phyloP scores from a whole-genome alignment of 1,140 invertebrate species.

The Philotrypesis tridentata region DNA sequence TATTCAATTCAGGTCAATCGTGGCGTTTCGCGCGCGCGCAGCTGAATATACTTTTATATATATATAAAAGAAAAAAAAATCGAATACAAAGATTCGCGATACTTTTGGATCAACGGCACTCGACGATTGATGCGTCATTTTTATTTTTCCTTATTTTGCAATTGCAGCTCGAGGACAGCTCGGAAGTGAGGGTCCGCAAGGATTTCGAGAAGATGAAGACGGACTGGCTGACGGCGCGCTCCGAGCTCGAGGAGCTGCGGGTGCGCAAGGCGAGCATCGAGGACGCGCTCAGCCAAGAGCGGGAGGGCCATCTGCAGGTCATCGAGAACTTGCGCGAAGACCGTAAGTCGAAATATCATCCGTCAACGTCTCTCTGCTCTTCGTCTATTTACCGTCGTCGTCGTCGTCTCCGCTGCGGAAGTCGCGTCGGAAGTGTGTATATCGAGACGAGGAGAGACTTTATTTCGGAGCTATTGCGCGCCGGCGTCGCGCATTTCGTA shows the following conservation, averaged over 20 bases:
- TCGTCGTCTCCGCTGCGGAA: background rate
- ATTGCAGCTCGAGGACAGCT: constrained; percentile 5
- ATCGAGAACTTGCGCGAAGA: constrained; percentile 65
- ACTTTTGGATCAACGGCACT: no score
- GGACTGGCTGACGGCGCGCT: constrained; percentile 71
- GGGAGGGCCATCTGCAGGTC: constrained; percentile 63
- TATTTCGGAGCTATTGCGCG: background rate
- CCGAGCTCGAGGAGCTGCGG: constrained; percentile 74
- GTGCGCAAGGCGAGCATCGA: constrained; percentile 73
- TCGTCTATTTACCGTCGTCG: background rate
- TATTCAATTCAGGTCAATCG: background rate
- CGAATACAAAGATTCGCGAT: no score
- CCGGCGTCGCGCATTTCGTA: background rate
- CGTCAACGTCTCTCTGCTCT: background rate
- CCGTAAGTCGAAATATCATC: constrained; percentile 55
- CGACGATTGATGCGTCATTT: no score
- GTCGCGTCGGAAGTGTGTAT: background rate
- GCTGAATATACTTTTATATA: no score
- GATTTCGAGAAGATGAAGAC: constrained; percentile 72
- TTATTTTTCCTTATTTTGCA: background rate
- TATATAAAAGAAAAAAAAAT: background rate
- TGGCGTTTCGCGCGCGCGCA: no score
- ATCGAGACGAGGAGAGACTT: background rate
- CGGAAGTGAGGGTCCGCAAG: background rate
- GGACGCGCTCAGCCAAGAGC: constrained; percentile 72